Base-by-base conservation (phyloP, 30 jellyfish, hydroid and myxozoan species). In the Calvadosia cruxmelitensis region DNA sequence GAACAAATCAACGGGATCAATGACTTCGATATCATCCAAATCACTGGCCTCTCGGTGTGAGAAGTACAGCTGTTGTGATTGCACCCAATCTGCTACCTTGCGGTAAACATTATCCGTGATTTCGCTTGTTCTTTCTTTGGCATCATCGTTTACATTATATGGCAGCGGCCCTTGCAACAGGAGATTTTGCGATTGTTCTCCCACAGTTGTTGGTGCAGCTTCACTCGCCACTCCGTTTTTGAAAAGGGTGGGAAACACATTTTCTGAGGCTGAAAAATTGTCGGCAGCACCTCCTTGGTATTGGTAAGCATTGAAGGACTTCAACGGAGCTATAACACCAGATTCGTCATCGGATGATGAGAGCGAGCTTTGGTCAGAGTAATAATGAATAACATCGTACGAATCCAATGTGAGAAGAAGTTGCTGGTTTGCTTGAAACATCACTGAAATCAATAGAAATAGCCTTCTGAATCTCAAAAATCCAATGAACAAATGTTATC, bases 1-100 rank as follows among this genome's bases (percentile, higher is more conserved):
- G 67, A 91, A 91, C 32, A 91, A 78, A 77, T 91, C 99, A 31
- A 91, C 93, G 2, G 99, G 99, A 50, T 91, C 99, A 62, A 91
- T 91, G 27, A 91, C 91, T 74, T 91, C 99, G 63, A 91, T 82
- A 26, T 84, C 95, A 67, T 82, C 99, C 52, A 64, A 89, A 42
- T 83, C 93, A 50, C 33, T 52, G 27, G 69, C 32, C 53, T 89
- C 98, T 20, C 48, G 62, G 31, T 80, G 78, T 26, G 67, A 80
- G 24, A 91, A 78, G 53, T 76, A 91, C 24, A 69, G 73, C n/a
- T 92, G 92, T 57, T 91, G 99, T 23, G 95, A 67, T 30, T 72
- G 79, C 5, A 91, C 94, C 99, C 99, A 91, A 49, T 68, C 76
- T 1, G 99, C 94, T 2, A 91, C 99, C 35, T 16, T 57, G 5